A percentile compares a stretch with the other conserved stretches of the same genome.
Evolutionary conservation across 53 echinoderm and acorn worm species (phyloP).

Genomic region (Paelopatides confundens): DNA sequence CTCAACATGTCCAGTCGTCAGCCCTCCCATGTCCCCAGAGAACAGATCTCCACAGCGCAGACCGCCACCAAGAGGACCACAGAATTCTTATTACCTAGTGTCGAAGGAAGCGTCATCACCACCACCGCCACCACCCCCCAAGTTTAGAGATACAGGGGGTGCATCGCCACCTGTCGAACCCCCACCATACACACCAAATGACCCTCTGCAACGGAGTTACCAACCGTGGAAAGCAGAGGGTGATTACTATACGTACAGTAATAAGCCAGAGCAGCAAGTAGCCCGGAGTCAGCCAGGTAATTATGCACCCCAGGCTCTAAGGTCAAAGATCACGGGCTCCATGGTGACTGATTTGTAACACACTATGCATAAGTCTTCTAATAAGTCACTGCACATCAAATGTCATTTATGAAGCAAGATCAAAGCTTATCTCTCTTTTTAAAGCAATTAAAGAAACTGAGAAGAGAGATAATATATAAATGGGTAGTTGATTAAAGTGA

Average conservation of each 20-base stretch:
- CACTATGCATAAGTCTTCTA: no score
- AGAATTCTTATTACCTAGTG: constrained; percentile 3
- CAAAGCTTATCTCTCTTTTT: no score
- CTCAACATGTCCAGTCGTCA: constrained; percentile 75
- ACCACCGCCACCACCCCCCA: constrained; percentile 6
- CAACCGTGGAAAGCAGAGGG: constrained; percentile 54
- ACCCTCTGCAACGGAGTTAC: constrained; percentile 71
- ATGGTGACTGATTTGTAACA: constrained; percentile 43
- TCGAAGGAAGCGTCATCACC: constrained; percentile 3
- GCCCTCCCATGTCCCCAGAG: constrained; percentile 76
- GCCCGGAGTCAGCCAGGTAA: constrained; percentile 50
- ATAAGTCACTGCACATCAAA: no score
- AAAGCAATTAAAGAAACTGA: no score
- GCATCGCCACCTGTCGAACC: constrained; percentile 76
- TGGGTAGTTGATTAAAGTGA: no score
- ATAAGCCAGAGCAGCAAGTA: constrained; percentile 57
- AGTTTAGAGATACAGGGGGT: constrained; percentile 18
- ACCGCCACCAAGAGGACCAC: constrained; percentile 12
- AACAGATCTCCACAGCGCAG: constrained; percentile 44
- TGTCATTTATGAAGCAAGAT: no score
- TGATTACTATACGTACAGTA: constrained; percentile 64
- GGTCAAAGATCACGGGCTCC: constrained; percentile 34
- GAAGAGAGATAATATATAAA: no score
- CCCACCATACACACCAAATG: constrained; percentile 94
- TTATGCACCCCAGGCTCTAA: not conserved